Base-by-base conservation (phyloP, 2,797 vertebrate species). In the Sebastes iracundus region DNA sequence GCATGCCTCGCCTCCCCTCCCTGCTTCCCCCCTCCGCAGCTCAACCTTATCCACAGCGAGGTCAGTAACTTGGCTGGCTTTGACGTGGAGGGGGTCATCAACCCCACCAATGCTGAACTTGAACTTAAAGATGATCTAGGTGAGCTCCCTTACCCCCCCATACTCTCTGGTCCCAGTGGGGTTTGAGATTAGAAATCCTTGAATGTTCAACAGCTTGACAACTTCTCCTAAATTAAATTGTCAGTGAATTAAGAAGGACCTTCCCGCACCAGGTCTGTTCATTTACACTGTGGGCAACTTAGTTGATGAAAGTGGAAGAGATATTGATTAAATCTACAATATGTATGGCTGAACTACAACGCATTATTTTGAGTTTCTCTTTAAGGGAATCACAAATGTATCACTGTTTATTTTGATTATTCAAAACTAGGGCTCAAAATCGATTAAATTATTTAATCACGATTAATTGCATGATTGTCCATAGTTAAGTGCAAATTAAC, bases 41-140 rank as follows among this genome's bases (percentile, higher is more conserved):
- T 99, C 95, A 99, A 98, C 96, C 98, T 99, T 93, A 99, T 99
- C 97, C 98, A 99, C 97, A 99, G 98, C 95, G 98, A 99, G 96
- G 97, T 99, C 97, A 98, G 97, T 97, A 99, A 99, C 98, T 97
- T 99, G 97, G 98, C 98, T 96, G 97, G 97, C 97, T 99, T 99
- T 96, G 98, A 99, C 95, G 98, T 99, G 97, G 98, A 99, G 96
- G 98, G 98, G 96, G 97, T 99, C 96, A 98, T 99, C 97, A 98
- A 98, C 96, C 98, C 98, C 90, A 99, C 97, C 96, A 99, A 97
- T 96, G 98, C 97, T 96, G 98, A 99, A 96, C 98, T 99, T 97
- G 98, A 99, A 95, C 98, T 99, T 96, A 99, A 98, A 98, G 98
- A 98, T 96, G 98, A 99, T 95, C 96, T 99, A 98, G 98, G 98